Evolutionary conservation across 2,888 invertebrate genomes (phyloP).

Genomic region (Scaptomyza reducta): DNA sequence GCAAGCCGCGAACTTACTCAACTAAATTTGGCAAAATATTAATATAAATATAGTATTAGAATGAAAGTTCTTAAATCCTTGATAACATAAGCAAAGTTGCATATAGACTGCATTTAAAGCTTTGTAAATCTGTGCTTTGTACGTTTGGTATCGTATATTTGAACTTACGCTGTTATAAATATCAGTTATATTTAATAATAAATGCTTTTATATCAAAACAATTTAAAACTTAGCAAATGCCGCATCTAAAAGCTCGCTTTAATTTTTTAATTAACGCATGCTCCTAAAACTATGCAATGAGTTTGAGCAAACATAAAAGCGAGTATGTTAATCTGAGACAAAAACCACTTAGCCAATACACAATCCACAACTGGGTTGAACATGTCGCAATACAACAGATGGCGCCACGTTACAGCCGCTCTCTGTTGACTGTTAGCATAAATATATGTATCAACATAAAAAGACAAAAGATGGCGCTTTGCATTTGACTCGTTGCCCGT

Average conservation of each 20-base stretch:
- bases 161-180: neutral
- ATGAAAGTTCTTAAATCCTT: too few relatives aligned
- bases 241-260: constrained; percentile 3
- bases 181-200: neutral
- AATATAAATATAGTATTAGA: too few relatives aligned
- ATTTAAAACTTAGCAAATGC: neutral
- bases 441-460: neutral
- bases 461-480: constrained; percentile 4
- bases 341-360: constrained; percentile 7
- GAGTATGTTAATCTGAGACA: neutral
- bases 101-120: neutral
- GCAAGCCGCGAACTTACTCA: neutral
- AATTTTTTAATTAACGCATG: neutral
- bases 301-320: neutral
- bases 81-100: neutral
- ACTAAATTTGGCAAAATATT: constrained; percentile 1
- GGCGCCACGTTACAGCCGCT: neutral
- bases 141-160: too few relatives aligned
- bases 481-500: too few relatives aligned
- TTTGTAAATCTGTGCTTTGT: neutral
- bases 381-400: constrained; percentile 1
- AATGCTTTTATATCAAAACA: neutral
- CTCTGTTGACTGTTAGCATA: neutral
- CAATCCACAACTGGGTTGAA: neutral
- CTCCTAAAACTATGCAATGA: constrained; percentile 13